Evolutionary conservation across 1,140 invertebrate species (phyloP).

Genomic region (Hydropsyche tenuis): DNA sequence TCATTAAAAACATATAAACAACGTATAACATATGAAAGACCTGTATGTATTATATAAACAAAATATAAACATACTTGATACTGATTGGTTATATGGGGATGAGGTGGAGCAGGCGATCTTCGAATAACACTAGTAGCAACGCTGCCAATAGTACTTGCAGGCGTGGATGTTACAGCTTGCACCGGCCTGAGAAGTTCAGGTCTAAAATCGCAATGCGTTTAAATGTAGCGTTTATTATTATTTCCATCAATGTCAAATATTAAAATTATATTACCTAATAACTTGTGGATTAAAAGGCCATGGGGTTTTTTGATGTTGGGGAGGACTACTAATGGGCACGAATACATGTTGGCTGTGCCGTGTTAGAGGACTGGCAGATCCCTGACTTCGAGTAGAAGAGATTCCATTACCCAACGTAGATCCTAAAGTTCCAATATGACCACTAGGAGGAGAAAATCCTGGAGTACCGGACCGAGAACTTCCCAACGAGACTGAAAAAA

Average conservation of each 20-base stretch:
- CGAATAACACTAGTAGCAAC: slow-evolving; percentile 78
- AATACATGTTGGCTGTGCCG: slow-evolving; percentile 79
- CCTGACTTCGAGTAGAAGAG: not conserved
- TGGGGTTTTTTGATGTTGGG: slow-evolving; percentile 57
- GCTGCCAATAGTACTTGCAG: slow-evolving; percentile 52
- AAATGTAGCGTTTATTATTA: not conserved
- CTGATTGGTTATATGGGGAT: slow-evolving; percentile 53
- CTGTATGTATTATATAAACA: too few species aligned
- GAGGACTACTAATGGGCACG: slow-evolving; percentile 80
- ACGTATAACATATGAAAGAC: not conserved
- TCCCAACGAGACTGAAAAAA: slow-evolving; percentile 81
- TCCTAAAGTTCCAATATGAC: slow-evolving; percentile 53
- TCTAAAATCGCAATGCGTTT: slow-evolving; percentile 51
- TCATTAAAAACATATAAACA: slow-evolving; percentile 20
- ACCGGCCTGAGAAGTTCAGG: slow-evolving; percentile 66
- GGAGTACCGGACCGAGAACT: slow-evolving; percentile 90
- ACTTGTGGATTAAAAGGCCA: slow-evolving; percentile 64
- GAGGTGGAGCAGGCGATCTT: slow-evolving; percentile 71
- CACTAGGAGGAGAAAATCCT: slow-evolving; percentile 81
- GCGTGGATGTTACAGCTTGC: slow-evolving; percentile 49
- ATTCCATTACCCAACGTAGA: slow-evolving; percentile 4
- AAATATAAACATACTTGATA: slow-evolving; percentile 56
- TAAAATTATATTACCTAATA: slow-evolving; percentile 62
- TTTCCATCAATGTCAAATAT: not conserved
- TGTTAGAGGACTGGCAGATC: slow-evolving; percentile 61